Evolutionary conservation across 2,113 vertebrate species (phyloP), one percentile per base, ranked within the genome.

Genomic region (Trogon surrucura): DNA sequence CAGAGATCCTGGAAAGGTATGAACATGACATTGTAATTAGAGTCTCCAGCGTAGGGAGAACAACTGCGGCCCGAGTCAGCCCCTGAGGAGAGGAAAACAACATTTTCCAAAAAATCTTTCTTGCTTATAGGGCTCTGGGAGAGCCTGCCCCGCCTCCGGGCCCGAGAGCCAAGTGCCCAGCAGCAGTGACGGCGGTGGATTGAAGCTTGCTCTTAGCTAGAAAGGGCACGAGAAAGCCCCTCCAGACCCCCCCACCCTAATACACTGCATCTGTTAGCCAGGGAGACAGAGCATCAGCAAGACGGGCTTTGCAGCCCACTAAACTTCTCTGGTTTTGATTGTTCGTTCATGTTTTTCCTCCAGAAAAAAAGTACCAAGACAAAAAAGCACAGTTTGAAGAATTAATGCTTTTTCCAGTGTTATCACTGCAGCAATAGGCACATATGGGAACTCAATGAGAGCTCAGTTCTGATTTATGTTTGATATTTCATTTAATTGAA

Each of bases 401-500:
- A 91, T 51, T 10, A 78, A 87, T 34, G 58, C 19, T 82, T 93
- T 70, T 79, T 57, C 36, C 80, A 64, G 29, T 27, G 64, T 67
- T 92, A 91, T 83, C 87, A 58, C 65, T 79, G 58, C 82, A 89
- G 87, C 82, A 67, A 54, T n/a, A 85, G 66, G 82, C 85, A 93
- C 95, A 96, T 67, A 96, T 56, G 92, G 88, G 32, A 85, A 51
- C 91, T 85, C 95, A 77, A 87, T 56, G 86, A 88, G 85, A 92
- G 67, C 61, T 80, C 51, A 8, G 38, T 38, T 78, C 80, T 91
- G 91, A 96, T 93, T 96, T 95, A 95, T 92, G 77, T 54, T 87
- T 95, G 91, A 82, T 94, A 85, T 85, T 95, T 80, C 54, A 80
- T 94, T 93, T 97, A 97, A 97, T 79, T 93, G 93, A 97, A 85